phyloP scores from a whole-genome alignment of 2,888 invertebrate species.

The Mellilla xanthometata region DNA sequence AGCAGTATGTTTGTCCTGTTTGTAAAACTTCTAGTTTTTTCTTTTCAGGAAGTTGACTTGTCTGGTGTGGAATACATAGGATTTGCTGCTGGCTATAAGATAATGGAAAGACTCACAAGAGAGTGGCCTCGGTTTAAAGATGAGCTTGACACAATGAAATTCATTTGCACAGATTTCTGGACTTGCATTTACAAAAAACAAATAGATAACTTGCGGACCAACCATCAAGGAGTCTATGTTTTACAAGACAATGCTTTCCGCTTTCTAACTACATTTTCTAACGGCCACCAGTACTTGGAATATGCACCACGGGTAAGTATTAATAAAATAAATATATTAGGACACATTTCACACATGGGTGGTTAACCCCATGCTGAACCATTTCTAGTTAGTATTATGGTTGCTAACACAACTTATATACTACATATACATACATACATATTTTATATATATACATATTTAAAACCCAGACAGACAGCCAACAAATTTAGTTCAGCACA shows the following conservation, averaged over 20 bases:
- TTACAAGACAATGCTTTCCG: conserved; percentile 97
- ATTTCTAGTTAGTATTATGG: too few species aligned
- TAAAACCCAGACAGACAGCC: too few species aligned
- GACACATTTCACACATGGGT: too few species aligned
- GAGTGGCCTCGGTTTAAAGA: conserved; percentile 97
- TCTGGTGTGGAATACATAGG: conserved; percentile 92
- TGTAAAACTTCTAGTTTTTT: too few species aligned
- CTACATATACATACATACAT: too few species aligned
- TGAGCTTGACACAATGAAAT: conserved; percentile 98
- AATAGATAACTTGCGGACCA: conserved; percentile 98
- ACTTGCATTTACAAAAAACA: conserved; percentile 98
- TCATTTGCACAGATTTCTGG: conserved; percentile 99
- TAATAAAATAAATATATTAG: too few species aligned
- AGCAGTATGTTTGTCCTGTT: too few species aligned
- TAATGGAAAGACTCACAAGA: conserved; percentile 93
- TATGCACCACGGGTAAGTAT: conserved; percentile 91
- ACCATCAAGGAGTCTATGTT: conserved; percentile 99
- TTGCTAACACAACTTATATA: too few species aligned
- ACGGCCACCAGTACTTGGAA: conserved; percentile 95
- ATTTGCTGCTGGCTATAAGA: conserved; percentile 91
- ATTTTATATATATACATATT: too few species aligned
- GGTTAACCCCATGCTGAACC: too few species aligned
- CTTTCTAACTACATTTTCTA: conserved; percentile 93
- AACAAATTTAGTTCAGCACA: too few species aligned
- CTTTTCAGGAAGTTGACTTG: conserved; percentile 84